Evolutionary conservation across 2,888 invertebrate genomes (phyloP).

Genomic region (Hipparchia semele): DNA sequence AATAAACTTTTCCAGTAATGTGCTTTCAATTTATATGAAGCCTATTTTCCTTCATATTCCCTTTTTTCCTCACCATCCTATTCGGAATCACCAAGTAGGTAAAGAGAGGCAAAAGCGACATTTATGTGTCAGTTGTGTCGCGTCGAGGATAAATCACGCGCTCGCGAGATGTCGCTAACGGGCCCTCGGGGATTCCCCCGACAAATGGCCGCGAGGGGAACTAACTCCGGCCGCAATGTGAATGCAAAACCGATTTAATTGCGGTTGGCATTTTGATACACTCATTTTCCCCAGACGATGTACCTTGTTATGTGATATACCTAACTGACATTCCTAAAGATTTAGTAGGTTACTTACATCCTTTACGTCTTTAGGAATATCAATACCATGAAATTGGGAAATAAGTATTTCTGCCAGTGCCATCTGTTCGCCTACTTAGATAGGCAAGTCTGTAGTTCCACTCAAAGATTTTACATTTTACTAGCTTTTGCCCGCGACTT

Average conservation of each 20-base stretch:
- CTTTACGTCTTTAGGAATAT: neutral
- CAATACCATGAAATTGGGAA: no score
- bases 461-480: no score
- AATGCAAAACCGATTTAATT: slow-evolving; percentile 64
- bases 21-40: no score
- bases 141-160: slow-evolving; percentile 69
- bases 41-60: neutral
- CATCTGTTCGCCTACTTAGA: no score
- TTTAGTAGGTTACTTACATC: neutral
- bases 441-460: no score
- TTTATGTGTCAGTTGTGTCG: slow-evolving; percentile 78
- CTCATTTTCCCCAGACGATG: slow-evolving; percentile 23
- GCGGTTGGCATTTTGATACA: slow-evolving; percentile 65
- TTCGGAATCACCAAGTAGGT: slow-evolving; percentile 54
- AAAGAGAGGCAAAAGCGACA: slow-evolving; percentile 79
- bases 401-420: no score
- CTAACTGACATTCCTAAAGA: no score
- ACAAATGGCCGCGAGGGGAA: slow-evolving; percentile 72
- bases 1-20: no score
- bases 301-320: neutral
- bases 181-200: slow-evolving; percentile 64
- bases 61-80: slow-evolving; percentile 18
- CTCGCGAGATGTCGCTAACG: slow-evolving; percentile 66
- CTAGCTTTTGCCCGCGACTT: no score
- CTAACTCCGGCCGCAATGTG: slow-evolving; percentile 49